These are phyloP conservation scores for Megaceryle alcyon DNA, from an alignment of 2,797 vertebrate species.

Conservation along the genomic window DNA sequence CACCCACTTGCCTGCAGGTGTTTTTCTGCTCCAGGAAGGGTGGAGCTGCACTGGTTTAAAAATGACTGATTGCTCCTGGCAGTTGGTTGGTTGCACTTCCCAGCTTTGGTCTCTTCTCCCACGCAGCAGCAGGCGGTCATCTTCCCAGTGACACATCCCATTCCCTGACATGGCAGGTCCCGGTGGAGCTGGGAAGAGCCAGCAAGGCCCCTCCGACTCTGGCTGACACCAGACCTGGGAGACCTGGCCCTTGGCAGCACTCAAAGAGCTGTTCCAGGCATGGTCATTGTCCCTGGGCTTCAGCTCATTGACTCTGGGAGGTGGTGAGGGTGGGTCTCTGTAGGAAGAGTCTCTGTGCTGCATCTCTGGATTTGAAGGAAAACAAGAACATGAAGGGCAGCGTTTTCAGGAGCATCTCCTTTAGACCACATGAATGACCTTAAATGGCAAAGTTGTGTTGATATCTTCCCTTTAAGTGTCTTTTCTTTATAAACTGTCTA, in stretches of 20 bases:
- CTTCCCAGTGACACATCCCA: not conserved
- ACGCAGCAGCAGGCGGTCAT: not conserved
- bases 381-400: not conserved
- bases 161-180: accelerated
- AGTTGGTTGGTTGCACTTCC: not conserved
- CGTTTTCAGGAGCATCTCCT: not conserved
- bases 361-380: not conserved
- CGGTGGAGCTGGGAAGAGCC: not conserved
- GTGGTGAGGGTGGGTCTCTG: not conserved
- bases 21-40: slow-evolving; percentile 60
- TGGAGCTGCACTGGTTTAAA: not conserved
- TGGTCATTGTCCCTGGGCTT: not conserved
- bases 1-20: not conserved
- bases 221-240: not conserved
- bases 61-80: not conserved
- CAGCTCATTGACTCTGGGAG: not conserved
- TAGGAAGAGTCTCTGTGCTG: not conserved
- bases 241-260: not conserved
- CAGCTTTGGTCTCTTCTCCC: not conserved
- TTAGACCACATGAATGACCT: not conserved
- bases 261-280: not conserved
- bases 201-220: not conserved
- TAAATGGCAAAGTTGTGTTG: not conserved
- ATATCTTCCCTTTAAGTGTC: not conserved
- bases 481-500: not conserved